Evolutionary conservation across 2,888 invertebrate genomes (phyloP).

Genomic region (Orthosia gothica): DNA sequence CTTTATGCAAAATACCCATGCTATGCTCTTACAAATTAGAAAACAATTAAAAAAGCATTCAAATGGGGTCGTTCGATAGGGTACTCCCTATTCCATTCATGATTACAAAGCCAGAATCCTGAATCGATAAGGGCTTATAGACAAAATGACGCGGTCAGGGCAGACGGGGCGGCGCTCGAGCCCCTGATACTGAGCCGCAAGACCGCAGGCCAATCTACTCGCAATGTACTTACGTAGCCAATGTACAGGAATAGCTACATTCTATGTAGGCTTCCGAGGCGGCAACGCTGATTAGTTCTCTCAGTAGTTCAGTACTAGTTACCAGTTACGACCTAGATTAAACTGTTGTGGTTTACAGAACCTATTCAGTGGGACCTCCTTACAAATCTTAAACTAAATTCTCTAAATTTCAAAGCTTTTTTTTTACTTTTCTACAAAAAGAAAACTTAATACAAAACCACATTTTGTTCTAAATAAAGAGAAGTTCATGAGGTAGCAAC

Average conservation of each 20-base stretch:
- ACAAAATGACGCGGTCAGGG: slow-evolving; percentile 51
- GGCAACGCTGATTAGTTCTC: slow-evolving; percentile 39
- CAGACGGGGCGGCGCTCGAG: slow-evolving; percentile 63
- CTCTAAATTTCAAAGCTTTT: too few species aligned
- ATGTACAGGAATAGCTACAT: slow-evolving; percentile 31
- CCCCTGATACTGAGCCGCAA: slow-evolving; percentile 42
- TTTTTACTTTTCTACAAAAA: too few species aligned
- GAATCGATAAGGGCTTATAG: slow-evolving; percentile 60
- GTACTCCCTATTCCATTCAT: slow-evolving; percentile 19
- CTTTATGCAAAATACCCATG: not conserved
- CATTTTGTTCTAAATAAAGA: too few species aligned
- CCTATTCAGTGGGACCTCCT: not conserved
- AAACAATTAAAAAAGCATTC: not conserved
- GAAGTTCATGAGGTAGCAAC: too few species aligned
- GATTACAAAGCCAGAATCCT: slow-evolving; percentile 42
- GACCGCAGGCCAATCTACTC: slow-evolving; percentile 57
- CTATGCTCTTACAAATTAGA: not conserved
- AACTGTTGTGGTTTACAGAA: slow-evolving; percentile 23
- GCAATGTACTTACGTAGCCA: slow-evolving; percentile 40
- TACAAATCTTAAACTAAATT: not conserved
- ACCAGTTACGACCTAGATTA: slow-evolving; percentile 32
- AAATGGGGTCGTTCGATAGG: not conserved
- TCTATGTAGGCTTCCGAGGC: slow-evolving; percentile 26
- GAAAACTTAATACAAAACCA: too few species aligned
- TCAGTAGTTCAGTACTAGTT: slow-evolving; percentile 32